Conservation (phyloP, 2,888 invertebrate species). For the Ctenicera cuprea region DNA sequence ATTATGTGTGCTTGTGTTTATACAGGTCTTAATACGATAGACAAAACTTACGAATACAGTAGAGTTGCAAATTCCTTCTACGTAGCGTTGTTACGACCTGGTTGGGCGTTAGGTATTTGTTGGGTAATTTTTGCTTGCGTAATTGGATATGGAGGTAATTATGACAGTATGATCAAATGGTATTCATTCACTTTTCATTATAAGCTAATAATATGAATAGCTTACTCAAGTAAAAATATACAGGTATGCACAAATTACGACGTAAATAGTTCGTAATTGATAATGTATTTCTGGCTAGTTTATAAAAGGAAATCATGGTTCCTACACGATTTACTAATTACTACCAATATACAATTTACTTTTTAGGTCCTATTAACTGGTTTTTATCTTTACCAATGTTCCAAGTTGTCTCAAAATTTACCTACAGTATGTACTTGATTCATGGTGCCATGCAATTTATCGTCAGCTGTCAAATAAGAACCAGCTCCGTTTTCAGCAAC, state of each 20-base stretch:
- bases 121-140: slow-evolving; percentile 13
- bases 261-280: too few species aligned
- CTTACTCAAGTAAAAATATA: too few species aligned
- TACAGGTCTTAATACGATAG: not conserved
- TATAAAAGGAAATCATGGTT: too few species aligned
- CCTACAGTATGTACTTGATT: slow-evolving; percentile 20
- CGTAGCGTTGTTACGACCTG: slow-evolving; percentile 4
- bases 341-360: too few species aligned
- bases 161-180: too few species aligned
- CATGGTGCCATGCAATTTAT: not conserved
- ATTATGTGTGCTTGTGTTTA: slow-evolving; percentile 1
- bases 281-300: too few species aligned
- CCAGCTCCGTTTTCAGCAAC: not conserved
- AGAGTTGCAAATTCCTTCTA: slow-evolving; percentile 9
- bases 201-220: too few species aligned
- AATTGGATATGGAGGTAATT: slow-evolving; percentile 10
- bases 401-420: slow-evolving; percentile 17
- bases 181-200: too few species aligned
- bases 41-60: not conserved
- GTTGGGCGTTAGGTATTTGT: slow-evolving; percentile 2
- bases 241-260: too few species aligned
- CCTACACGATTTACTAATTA: too few species aligned
- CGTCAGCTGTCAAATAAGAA: not conserved
- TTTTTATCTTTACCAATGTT: slow-evolving; percentile 30
- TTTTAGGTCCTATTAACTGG: slow-evolving; percentile 35